A percentile compares a stretch with the other conserved stretches of the same genome.
phyloP scores from a whole-genome alignment of 2,888 invertebrate genomes.

The Hyalella azteca region DNA sequence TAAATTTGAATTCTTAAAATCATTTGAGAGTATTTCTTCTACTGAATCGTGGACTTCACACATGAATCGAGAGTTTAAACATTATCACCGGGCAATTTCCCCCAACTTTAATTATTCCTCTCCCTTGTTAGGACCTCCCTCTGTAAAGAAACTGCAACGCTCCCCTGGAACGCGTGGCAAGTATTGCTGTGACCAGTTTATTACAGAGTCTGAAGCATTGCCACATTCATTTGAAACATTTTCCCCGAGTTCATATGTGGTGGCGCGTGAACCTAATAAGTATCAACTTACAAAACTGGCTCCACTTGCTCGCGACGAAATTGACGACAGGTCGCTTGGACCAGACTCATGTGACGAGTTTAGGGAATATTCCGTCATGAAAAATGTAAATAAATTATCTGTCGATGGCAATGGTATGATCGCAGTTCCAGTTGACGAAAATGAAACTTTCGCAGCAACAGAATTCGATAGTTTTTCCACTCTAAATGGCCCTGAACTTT shows the following conservation, averaged over 20 bases:
- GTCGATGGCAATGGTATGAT: too few relatives aligned
- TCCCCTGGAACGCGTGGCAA: background rate
- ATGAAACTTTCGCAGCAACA: too few relatives aligned
- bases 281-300: background rate
- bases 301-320: background rate
- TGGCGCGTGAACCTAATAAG: background rate
- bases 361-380: too few relatives aligned
- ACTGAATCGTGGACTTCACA: slow-evolving; percentile 10
- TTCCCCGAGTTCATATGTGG: background rate
- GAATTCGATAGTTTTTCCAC: too few relatives aligned
- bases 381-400: too few relatives aligned
- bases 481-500: too few relatives aligned
- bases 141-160: background rate
- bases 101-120: background rate
- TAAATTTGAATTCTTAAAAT: slow-evolving; percentile 27
- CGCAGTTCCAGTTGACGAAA: too few relatives aligned
- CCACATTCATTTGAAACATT: background rate
- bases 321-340: background rate
- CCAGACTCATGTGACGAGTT: too few relatives aligned
- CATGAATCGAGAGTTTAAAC: background rate
- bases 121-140: background rate
- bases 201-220: background rate
- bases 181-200: background rate
- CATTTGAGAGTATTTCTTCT: slow-evolving; percentile 14
- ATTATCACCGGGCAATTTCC: background rate